A percentile compares a stretch with the other conserved stretches of the same genome.
Evolutionary conservation across 2,888 invertebrate species (phyloP).

Genomic region (Acleris holmiana): DNA sequence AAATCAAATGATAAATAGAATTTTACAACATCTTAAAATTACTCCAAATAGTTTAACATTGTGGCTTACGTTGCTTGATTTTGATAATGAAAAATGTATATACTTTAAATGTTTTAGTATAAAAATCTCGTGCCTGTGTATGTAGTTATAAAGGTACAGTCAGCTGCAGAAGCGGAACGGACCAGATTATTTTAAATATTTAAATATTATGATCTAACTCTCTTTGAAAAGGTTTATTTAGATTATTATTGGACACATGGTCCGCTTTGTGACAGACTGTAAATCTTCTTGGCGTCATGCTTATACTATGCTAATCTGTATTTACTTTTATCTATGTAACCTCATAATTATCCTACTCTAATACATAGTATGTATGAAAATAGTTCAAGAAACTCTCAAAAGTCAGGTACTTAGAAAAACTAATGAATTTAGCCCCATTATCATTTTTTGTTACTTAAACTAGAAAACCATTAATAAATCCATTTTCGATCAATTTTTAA

Average conservation of each 20-base stretch:
- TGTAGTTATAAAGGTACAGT: slow-evolving; percentile 40
- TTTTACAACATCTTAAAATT: too few relatives aligned
- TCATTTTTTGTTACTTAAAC: neutral
- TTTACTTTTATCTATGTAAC: slow-evolving; percentile 40
- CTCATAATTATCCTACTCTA: slow-evolving; percentile 7
- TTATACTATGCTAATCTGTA: slow-evolving; percentile 40
- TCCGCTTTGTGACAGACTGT: slow-evolving; percentile 4
- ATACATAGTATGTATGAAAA: too few relatives aligned
- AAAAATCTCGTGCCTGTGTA: slow-evolving; percentile 61
- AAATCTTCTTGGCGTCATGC: slow-evolving; percentile 42
- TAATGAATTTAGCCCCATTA: neutral
- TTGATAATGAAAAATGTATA: slow-evolving; percentile 44
- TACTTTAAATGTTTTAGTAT: slow-evolving; percentile 56
- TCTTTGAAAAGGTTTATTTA: too few relatives aligned
- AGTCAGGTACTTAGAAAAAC: neutral
- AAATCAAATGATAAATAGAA: too few relatives aligned
- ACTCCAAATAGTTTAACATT: too few relatives aligned
- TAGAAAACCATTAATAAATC: slow-evolving; percentile 1
- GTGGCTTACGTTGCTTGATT: neutral
- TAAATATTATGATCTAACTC: too few relatives aligned
- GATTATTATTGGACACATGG: too few relatives aligned
- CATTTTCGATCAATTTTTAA: slow-evolving; percentile 33
- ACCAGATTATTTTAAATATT: too few relatives aligned
- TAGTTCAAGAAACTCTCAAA: neutral
- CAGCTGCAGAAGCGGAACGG: too few relatives aligned